These are phyloP conservation scores for Gasterosteus nipponicus DNA, from an alignment of 2,113 vertebrate species.

Conservation along the genomic window DNA sequence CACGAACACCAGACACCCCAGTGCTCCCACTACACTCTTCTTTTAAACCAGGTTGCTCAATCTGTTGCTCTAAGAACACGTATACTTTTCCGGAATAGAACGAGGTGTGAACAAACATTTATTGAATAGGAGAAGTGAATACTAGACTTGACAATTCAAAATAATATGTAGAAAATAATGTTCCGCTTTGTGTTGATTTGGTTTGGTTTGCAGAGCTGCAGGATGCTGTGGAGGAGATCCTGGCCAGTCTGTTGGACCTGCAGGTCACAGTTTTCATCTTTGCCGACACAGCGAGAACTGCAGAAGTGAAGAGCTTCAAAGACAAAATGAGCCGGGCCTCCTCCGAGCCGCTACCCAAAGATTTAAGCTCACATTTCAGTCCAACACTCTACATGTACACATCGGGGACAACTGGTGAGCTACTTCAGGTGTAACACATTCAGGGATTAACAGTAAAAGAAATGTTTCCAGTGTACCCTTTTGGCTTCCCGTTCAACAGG, in stretches of 20 bases:
- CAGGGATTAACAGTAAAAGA: background rate
- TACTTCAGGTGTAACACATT: background rate
- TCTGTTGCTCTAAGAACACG: too few species aligned
- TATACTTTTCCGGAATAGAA: too few species aligned
- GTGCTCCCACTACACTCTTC: too few species aligned
- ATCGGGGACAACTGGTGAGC: constrained; percentile 90
- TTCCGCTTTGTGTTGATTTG: background rate
- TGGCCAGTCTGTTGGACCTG: constrained; percentile 80
- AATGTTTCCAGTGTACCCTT: background rate
- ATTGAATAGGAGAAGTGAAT: too few species aligned
- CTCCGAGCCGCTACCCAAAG: constrained; percentile 73
- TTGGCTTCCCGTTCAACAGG: constrained; percentile 34
- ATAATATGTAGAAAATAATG: too few species aligned
- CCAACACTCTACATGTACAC: constrained; percentile 87
- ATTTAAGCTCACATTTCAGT: constrained; percentile 79
- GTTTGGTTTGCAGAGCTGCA: constrained; percentile 74
- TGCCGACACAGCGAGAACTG: constrained; percentile 65
- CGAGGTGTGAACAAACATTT: too few species aligned
- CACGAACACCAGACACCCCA: too few species aligned
- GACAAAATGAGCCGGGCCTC: constrained; percentile 83
- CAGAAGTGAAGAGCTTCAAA: constrained; percentile 74
- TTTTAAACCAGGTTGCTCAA: too few species aligned
- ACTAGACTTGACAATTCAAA: too few species aligned
- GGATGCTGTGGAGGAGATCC: constrained; percentile 83
- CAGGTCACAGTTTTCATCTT: constrained; percentile 79